Conservation (phyloP, 2,113 vertebrate genomes). For the Maccullochella peelii region DNA sequence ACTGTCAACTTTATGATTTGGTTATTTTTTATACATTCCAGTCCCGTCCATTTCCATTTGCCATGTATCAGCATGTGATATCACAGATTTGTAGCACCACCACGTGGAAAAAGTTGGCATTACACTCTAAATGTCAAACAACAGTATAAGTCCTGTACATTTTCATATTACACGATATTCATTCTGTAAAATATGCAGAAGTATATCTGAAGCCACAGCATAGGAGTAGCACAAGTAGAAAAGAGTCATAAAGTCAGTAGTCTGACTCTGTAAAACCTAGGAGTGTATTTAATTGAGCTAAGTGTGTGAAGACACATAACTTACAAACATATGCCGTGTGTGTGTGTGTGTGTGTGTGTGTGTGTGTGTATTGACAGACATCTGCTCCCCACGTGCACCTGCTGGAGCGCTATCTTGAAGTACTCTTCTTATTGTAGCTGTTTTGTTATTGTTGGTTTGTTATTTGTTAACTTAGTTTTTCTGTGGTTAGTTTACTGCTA, state of each 20-base stretch:
- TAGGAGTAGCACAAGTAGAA: not conserved
- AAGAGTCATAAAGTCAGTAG: not conserved
- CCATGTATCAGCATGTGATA: not conserved
- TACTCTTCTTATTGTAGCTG: no score
- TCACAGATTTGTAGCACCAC: conserved; percentile 45
- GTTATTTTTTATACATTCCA: not conserved
- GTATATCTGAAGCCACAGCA: no score
- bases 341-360: not conserved
- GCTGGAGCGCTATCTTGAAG: no score
- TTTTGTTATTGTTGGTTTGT: no score
- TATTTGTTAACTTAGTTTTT: no score
- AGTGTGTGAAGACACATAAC: no score
- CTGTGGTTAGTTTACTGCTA: no score
- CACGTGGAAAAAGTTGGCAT: conserved; percentile 37
- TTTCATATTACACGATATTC: not conserved
- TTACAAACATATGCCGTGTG: no score
- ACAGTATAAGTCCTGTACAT: accelerated
- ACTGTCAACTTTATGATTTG: not conserved
- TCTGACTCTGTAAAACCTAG: not conserved
- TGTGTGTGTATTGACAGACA: not conserved
- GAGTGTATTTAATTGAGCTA: no score
- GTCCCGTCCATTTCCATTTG: not conserved
- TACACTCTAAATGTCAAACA: conserved; percentile 6
- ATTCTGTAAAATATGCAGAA: not conserved
- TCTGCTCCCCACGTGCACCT: no score